These are phyloP conservation scores for Neotragus pygmaeus DNA, from an alignment of 2,113 vertebrate genomes.

Conservation along the genomic window DNA sequence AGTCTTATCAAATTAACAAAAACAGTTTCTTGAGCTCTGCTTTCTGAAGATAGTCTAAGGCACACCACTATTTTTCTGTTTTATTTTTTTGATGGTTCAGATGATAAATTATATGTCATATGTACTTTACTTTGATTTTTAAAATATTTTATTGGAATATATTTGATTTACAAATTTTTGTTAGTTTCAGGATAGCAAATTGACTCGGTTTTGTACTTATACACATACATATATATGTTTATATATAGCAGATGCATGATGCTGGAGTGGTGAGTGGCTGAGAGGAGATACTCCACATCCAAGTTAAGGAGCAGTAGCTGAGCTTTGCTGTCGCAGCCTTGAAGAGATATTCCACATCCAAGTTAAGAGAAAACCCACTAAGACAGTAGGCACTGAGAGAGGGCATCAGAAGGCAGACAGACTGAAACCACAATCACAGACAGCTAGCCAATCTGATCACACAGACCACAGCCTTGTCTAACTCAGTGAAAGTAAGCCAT, in stretches of 20 bases:
- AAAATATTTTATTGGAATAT: not conserved
- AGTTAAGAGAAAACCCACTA: not conserved
- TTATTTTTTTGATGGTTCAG: not conserved
- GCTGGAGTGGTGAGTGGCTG: rapidly evolving
- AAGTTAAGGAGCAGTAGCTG: not conserved
- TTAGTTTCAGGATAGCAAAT: not conserved
- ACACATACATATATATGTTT: not conserved
- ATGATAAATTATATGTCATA: not conserved
- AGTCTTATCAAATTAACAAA: not conserved
- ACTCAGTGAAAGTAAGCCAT: not conserved
- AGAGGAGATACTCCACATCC: not conserved
- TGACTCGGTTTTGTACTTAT: not conserved
- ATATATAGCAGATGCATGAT: not conserved
- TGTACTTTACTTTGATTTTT: not conserved
- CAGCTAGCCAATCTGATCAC: not conserved
- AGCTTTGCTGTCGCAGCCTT: rapidly evolving
- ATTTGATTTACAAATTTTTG: not conserved
- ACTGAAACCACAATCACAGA: not conserved
- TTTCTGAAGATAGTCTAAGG: not conserved
- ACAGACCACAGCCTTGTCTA: not conserved
- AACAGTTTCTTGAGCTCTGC: not conserved
- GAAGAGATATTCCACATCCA: not conserved
- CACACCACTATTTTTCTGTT: not conserved
- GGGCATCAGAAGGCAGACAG: not conserved
- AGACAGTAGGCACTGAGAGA: not conserved